A percentile compares a stretch with the other conserved stretches of the same genome.
phyloP scores from a whole-genome alignment of 2,797 vertebrate genomes.

The Calcarius lapponicus region DNA sequence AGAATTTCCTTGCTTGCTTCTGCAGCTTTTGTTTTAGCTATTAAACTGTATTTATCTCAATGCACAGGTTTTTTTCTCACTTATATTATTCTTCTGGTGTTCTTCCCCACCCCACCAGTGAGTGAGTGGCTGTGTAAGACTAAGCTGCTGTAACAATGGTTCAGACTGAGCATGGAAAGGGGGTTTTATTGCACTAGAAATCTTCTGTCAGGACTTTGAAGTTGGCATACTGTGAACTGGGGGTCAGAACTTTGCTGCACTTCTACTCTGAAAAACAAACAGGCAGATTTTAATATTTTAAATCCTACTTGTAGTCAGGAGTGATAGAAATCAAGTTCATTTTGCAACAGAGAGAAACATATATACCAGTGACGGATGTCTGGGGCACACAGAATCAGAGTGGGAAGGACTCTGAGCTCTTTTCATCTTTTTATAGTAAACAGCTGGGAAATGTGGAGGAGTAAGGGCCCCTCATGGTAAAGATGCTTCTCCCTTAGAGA shows the following conservation, averaged over 20 bases:
- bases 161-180: background rate
- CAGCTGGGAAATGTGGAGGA: background rate
- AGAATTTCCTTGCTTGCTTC: background rate
- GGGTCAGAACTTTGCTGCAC: background rate
- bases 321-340: background rate
- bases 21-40: background rate
- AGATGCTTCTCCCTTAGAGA: background rate
- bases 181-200: background rate
- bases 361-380: background rate
- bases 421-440: background rate
- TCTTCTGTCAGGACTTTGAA: background rate
- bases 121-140: background rate
- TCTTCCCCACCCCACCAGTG: background rate
- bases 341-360: background rate
- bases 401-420: background rate
- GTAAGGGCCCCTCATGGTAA: background rate
- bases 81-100: background rate
- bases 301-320: background rate
- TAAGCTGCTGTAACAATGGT: background rate
- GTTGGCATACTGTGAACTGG: background rate
- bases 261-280: background rate
- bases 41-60: background rate
- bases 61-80: fast-evolving
- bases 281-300: background rate
- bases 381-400: background rate